phyloP scores from a whole-genome alignment of 1,140 invertebrate species.

The Mactra quadrangularis region DNA sequence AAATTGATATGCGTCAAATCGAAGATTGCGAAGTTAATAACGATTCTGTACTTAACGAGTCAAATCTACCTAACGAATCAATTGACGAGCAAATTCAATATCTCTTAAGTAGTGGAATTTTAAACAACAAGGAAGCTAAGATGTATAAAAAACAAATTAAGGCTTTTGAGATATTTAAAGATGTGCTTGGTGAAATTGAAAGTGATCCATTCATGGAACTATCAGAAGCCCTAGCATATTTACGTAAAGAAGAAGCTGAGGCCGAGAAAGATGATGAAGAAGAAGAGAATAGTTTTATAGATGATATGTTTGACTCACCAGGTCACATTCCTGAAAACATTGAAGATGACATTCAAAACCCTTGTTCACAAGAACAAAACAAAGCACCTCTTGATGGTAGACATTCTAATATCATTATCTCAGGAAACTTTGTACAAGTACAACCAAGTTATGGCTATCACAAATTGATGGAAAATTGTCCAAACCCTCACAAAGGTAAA shows the following conservation, averaged over 20 bases:
- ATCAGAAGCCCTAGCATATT: background rate
- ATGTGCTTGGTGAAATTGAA: background rate
- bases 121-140: background rate
- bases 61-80: no score
- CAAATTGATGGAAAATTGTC: background rate
- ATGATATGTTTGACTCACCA: conserved; percentile 25
- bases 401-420: no score
- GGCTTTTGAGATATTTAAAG: conserved; percentile 5
- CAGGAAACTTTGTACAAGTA: no score
- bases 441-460: background rate
- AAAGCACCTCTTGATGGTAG: background rate
- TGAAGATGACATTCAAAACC: conserved; percentile 21
- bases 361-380: background rate
- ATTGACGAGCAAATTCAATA: no score
- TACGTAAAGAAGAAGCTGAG: background rate
- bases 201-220: conserved; percentile 41
- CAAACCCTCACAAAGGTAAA: background rate
- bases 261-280: no score
- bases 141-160: conserved; percentile 23
- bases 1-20: no score
- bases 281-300: conserved; percentile 2
- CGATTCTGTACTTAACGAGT: no score
- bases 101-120: no score
- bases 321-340: conserved; percentile 26
- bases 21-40: no score